phyloP scores from a whole-genome alignment of 2,888 invertebrate genomes.

The Quadroppia sp. region DNA sequence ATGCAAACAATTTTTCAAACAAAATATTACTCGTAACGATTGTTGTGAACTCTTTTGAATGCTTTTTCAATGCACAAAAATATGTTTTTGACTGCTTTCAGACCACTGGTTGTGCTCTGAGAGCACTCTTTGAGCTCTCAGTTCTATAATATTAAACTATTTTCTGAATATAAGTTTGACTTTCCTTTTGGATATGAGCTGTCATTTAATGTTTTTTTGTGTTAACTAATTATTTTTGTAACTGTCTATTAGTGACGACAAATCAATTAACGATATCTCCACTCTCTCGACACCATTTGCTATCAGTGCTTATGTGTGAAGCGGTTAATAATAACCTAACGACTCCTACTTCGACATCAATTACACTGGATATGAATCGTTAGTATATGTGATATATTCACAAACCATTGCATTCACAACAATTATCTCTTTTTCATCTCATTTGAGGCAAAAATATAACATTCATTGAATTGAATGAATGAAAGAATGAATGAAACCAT shows the following conservation, averaged over 20 bases:
- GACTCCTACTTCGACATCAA: conserved; percentile 60
- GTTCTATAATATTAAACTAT: no score
- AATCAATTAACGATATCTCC: conserved; percentile 37
- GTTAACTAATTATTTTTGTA: no score
- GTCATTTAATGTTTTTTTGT: no score
- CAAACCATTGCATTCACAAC: background rate
- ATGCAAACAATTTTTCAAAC: no score
- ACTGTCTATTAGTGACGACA: background rate
- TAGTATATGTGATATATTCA: conserved; percentile 57
- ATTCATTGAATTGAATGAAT: background rate
- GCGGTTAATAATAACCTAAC: conserved; percentile 48
- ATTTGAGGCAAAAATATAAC: background rate
- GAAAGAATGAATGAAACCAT: background rate
- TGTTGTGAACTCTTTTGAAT: no score
- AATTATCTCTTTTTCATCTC: background rate
- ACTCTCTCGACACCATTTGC: conserved; percentile 46
- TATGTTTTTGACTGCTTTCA: no score
- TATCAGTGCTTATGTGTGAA: conserved; percentile 47
- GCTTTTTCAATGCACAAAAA: no score
- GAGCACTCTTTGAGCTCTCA: no score
- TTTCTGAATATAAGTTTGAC: no score
- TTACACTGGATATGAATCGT: conserved; percentile 79
- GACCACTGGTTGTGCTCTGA: no score
- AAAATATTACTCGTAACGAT: no score
- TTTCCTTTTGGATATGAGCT: no score